phyloP scores from a whole-genome alignment of 2,797 vertebrate genomes.

The Acanthis flammea region DNA sequence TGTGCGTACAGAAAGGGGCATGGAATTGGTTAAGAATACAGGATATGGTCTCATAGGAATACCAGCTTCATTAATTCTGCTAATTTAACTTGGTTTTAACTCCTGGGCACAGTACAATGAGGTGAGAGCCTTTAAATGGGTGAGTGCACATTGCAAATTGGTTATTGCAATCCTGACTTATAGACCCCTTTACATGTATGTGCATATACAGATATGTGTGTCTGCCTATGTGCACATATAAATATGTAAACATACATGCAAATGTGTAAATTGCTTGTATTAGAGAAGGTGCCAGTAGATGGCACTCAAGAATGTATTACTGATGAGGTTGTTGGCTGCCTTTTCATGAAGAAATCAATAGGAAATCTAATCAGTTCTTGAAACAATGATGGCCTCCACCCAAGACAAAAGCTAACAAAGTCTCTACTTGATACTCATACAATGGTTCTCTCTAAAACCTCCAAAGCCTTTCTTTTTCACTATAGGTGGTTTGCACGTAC shows the following conservation, averaged over 20 bases:
- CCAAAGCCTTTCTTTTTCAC: background rate
- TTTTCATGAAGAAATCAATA: background rate
- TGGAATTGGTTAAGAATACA: background rate
- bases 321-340: background rate
- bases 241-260: background rate
- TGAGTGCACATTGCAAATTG: background rate
- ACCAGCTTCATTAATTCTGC: background rate
- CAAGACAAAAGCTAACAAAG: background rate
- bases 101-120: background rate
- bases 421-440: background rate
- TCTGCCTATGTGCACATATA: background rate
- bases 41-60: background rate
- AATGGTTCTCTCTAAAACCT: background rate
- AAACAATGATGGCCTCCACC: background rate
- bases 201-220: background rate
- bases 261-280: background rate
- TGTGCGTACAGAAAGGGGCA: background rate
- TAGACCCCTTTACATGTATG: background rate
- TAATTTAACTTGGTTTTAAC: slow-evolving; percentile 1
- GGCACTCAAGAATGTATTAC: slow-evolving; percentile 40
- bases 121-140: background rate
- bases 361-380: background rate
- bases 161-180: background rate
- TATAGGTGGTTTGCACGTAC: background rate
- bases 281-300: slow-evolving; percentile 44